A percentile compares a stretch with the other conserved stretches of the same genome.
Evolutionary conservation across 1,140 invertebrate species (phyloP).

Genomic region (Diachasma alloeum): DNA sequence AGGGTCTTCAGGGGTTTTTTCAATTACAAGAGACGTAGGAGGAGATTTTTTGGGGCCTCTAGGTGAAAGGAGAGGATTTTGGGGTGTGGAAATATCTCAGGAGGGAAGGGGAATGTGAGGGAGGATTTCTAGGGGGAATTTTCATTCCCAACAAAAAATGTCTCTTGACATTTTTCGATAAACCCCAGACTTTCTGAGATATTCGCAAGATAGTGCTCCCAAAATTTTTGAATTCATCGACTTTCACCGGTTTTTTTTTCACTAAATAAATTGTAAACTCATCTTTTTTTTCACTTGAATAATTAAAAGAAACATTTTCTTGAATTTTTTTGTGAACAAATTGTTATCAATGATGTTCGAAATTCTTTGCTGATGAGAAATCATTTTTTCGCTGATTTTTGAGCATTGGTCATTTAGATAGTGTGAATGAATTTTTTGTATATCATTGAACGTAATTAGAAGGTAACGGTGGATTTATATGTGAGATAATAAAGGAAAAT

Average conservation of each 20-base stretch:
- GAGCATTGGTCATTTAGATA: slow-evolving; percentile 32
- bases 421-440: slow-evolving; percentile 45
- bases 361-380: slow-evolving; percentile 15
- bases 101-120: too few species aligned
- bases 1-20: slow-evolving; percentile 81
- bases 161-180: too few species aligned
- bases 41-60: slow-evolving; percentile 50
- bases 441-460: slow-evolving; percentile 29
- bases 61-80: background rate
- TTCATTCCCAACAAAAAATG: too few species aligned
- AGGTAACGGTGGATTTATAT: slow-evolving; percentile 14
- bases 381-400: slow-evolving; percentile 27
- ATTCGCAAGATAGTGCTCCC: slow-evolving; percentile 11
- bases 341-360: slow-evolving; percentile 13
- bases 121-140: too few species aligned
- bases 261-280: slow-evolving; percentile 35
- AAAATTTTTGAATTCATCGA: slow-evolving; percentile 34
- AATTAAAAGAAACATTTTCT: slow-evolving; percentile 19
- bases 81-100: background rate
- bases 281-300: slow-evolving; percentile 25
- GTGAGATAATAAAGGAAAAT: slow-evolving; percentile 41
- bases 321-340: too few species aligned
- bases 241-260: slow-evolving; percentile 24
- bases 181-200: too few species aligned
- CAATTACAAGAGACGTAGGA: slow-evolving; percentile 77